Percentiles rank a stretch among this genome's conserved stretches.
phyloP scores from a whole-genome alignment of 2,113 vertebrate genomes.

The Piprites chloris region DNA sequence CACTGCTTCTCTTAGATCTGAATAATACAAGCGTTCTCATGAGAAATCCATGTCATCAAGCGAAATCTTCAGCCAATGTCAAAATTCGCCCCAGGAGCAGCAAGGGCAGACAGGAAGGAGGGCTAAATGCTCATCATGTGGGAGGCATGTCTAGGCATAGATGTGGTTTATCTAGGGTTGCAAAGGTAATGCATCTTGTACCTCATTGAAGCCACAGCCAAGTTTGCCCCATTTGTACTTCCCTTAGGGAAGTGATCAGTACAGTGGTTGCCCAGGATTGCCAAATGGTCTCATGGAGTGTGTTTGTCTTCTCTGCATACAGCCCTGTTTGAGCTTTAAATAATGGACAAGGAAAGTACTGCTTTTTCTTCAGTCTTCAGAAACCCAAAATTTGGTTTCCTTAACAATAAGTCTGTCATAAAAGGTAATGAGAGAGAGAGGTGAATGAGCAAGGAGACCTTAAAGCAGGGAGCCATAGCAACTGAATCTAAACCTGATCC shows the following conservation, averaged over 20 bases:
- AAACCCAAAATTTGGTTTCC: neutral
- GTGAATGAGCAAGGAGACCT: slow-evolving; percentile 9
- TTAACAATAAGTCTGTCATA: slow-evolving; percentile 7
- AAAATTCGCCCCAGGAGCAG: neutral
- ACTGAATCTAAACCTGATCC: slow-evolving; percentile 17
- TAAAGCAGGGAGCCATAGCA: slow-evolving; percentile 48
- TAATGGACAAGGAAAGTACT: neutral
- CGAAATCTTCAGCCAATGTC: neutral
- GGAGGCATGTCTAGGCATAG: accelerated
- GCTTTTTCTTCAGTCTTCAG: neutral
- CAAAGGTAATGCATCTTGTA: neutral
- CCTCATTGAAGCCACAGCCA: neutral
- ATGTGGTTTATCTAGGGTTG: neutral
- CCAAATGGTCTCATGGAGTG: neutral
- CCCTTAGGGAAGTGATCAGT: neutral
- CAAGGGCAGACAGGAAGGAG: accelerated
- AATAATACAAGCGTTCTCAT: neutral
- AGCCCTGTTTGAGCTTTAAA: neutral
- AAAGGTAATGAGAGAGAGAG: neutral
- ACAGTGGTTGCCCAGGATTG: neutral
- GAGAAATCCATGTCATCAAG: neutral
- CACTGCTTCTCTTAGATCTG: neutral
- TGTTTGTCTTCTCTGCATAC: neutral
- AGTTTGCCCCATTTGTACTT: neutral
- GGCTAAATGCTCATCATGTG: accelerated